Conservation (phyloP, 2,888 invertebrate species). For the Drosophila quasianomalipes region DNA sequence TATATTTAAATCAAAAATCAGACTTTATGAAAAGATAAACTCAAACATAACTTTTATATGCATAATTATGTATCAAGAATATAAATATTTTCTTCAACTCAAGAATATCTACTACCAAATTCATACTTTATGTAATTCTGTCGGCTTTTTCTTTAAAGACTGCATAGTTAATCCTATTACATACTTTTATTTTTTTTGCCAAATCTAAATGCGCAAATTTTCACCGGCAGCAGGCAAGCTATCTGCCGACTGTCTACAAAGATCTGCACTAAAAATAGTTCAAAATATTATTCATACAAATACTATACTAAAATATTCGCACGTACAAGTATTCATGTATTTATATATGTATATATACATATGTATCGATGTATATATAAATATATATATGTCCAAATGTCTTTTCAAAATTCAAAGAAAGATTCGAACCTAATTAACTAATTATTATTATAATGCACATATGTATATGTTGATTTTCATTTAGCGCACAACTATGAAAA, state of each 20-base stretch:
- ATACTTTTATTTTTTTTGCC: slow-evolving; percentile 4
- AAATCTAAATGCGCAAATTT: slow-evolving; percentile 43
- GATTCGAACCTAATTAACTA: slow-evolving; percentile 38
- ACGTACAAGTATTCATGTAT: slow-evolving; percentile 11
- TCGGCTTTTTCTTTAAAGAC: background rate
- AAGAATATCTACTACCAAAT: background rate
- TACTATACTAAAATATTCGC: slow-evolving; percentile 54
- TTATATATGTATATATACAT: background rate
- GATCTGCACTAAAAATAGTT: slow-evolving; percentile 76
- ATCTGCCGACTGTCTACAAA: slow-evolving; percentile 43
- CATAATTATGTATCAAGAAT: background rate
- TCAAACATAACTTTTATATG: background rate
- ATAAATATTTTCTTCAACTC: background rate
- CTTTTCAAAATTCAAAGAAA: slow-evolving; percentile 14
- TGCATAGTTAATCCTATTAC: background rate
- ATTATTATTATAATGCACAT: slow-evolving; percentile 33
- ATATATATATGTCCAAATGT: slow-evolving; percentile 13
- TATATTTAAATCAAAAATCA: background rate
- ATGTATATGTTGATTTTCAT: slow-evolving; percentile 29
- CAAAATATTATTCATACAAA: slow-evolving; percentile 69
- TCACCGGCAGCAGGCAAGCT: slow-evolving; percentile 39
- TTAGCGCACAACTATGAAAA: slow-evolving; percentile 64
- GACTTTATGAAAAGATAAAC: background rate
- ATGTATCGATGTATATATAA: background rate
- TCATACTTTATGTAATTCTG: background rate